A percentile compares a stretch with the other conserved stretches of the same genome.
These are phyloP conservation scores for Fregata magnificens DNA, from an alignment of 2,113 vertebrate species.

Conservation along the genomic window DNA sequence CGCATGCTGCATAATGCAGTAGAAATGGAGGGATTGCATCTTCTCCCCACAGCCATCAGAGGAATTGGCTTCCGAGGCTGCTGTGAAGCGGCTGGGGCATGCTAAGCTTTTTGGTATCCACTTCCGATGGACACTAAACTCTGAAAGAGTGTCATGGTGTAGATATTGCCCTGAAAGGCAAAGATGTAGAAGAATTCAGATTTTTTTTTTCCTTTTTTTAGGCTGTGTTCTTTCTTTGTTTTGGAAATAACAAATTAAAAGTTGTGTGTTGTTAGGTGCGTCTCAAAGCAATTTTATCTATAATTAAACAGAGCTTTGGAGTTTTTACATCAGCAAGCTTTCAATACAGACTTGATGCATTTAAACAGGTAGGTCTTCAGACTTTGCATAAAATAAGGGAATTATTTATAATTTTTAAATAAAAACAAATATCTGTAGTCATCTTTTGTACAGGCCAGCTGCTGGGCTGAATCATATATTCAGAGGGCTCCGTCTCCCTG, in stretches of 20 bases:
- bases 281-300: background rate
- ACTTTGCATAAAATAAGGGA: background rate
- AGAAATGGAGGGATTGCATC: background rate
- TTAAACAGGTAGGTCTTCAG: background rate
- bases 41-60: background rate
- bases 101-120: background rate
- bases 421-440: too few relatives aligned
- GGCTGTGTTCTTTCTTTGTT: background rate
- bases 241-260: background rate
- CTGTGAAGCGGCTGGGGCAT: background rate
- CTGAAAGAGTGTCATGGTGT: background rate
- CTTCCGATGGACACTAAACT: background rate
- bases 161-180: background rate
- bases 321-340: background rate
- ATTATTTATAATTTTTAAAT: background rate
- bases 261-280: background rate
- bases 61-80: background rate
- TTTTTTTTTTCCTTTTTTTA: background rate
- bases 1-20: background rate
- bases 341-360: background rate
- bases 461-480: background rate
- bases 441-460: background rate
- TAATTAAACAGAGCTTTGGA: background rate
- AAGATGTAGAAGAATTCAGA: background rate
- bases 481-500: background rate